Conservation (phyloP, 2,888 invertebrate species). For the Margaritifera margaritifera region DNA sequence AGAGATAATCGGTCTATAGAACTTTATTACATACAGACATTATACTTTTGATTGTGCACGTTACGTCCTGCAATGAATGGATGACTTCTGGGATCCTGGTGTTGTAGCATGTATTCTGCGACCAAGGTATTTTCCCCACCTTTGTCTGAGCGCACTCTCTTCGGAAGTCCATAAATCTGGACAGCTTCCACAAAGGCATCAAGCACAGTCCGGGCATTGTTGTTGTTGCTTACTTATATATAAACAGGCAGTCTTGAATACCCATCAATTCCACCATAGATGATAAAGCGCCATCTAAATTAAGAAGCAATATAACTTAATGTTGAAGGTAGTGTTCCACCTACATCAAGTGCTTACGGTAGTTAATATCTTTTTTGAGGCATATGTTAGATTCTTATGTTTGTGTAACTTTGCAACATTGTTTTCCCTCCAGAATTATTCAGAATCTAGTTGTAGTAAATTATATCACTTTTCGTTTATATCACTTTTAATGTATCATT, state of each 20-base stretch:
- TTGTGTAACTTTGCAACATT: background rate
- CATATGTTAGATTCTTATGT: conserved; percentile 2
- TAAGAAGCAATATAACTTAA: background rate
- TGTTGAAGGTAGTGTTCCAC: background rate
- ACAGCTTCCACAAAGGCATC: conserved; percentile 30
- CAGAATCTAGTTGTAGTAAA: no score
- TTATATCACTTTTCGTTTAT: no score
- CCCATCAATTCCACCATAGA: conserved; percentile 42
- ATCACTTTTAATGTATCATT: no score
- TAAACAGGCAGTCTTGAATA: conserved; percentile 35
- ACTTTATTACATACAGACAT: no score
- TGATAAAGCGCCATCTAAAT: conserved; percentile 37
- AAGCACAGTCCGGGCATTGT: conserved; percentile 29
- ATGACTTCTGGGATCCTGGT: conserved; percentile 11
- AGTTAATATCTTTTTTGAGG: background rate
- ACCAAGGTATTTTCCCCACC: conserved; percentile 37
- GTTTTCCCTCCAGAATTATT: no score
- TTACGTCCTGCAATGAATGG: conserved; percentile 28
- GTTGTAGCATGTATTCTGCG: conserved; percentile 27
- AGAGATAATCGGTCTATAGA: no score
- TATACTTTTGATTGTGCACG: conserved; percentile 32
- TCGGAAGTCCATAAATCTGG: conserved; percentile 25
- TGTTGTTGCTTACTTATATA: conserved; percentile 29
- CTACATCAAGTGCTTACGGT: background rate
- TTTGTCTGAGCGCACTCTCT: conserved; percentile 32